A percentile compares a stretch with the other conserved stretches of the same genome.
phyloP scores from a whole-genome alignment of 2,888 invertebrate genomes.

The Phorcus lineatus region DNA sequence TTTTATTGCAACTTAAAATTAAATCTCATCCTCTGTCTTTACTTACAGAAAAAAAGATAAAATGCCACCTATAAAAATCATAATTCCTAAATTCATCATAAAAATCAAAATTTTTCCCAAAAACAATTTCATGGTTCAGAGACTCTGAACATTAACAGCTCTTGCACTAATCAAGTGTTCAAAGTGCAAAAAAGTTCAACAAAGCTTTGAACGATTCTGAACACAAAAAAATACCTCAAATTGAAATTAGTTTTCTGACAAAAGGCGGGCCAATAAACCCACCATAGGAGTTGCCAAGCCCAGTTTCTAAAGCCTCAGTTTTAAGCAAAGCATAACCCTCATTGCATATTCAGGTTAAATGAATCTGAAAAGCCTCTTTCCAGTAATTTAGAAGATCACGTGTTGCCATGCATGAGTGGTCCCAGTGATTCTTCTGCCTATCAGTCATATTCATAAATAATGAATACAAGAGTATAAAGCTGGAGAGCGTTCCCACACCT shows the following conservation, averaged over 20 bases:
- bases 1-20: too few relatives aligned
- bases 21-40: too few relatives aligned
- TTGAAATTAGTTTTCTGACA: background rate
- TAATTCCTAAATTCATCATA: too few relatives aligned
- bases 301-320: background rate
- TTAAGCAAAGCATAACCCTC: conserved; percentile 20
- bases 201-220: background rate
- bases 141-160: too few relatives aligned
- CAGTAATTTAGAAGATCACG: conserved; percentile 21
- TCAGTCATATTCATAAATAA: conserved; percentile 24
- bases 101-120: too few relatives aligned
- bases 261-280: conserved; percentile 6
- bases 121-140: too few relatives aligned
- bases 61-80: too few relatives aligned
- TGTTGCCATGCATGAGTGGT: background rate
- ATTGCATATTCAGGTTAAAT: conserved; percentile 20
- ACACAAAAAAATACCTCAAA: background rate
- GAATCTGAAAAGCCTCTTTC: conserved; percentile 19
- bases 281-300: background rate
- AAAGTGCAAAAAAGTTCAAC: too few relatives aligned
- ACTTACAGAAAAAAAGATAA: too few relatives aligned
- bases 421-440: conserved; percentile 14
- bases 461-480: conserved; percentile 9
- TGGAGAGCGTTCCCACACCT: conserved; percentile 9
- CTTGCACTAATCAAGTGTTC: too few relatives aligned